A percentile compares a stretch with the other conserved stretches of the same genome.
Conservation (phyloP, 2,797 vertebrate species). For the Sebastes miniatus region DNA sequence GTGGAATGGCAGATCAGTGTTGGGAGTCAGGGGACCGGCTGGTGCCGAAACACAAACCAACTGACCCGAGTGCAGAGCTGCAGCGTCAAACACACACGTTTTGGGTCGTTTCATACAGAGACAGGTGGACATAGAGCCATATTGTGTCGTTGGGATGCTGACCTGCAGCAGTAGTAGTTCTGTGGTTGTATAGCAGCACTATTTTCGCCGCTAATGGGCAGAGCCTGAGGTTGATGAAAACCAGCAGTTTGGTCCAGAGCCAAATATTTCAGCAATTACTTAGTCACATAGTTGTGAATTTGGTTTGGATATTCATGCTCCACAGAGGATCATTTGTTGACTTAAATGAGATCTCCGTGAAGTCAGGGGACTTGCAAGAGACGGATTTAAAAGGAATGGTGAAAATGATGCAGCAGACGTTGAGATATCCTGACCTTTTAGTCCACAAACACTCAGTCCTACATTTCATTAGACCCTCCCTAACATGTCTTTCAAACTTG, state of each 20-base stretch:
- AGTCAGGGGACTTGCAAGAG: background rate
- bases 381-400: background rate
- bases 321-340: background rate
- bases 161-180: background rate
- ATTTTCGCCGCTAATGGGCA: background rate
- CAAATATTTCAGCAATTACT: background rate
- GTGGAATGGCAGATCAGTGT: slow-evolving; percentile 31
- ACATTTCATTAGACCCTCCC: background rate
- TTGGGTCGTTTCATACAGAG: background rate
- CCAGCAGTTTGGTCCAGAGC: background rate
- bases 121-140: background rate
- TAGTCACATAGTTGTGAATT: background rate
- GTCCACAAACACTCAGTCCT: background rate
- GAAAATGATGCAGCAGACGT: background rate
- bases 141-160: background rate
- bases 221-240: background rate
- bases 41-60: slow-evolving; percentile 15
- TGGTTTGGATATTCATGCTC: background rate
- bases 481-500: background rate
- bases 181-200: background rate
- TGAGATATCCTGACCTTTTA: background rate
- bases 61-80: slow-evolving; percentile 4
- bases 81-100: background rate
- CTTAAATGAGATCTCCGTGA: background rate
- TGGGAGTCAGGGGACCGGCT: slow-evolving; percentile 39